A percentile compares a stretch with the other conserved stretches of the same genome.
Evolutionary conservation across 2,797 vertebrate species (phyloP).

Genomic region (Myotis myotis): DNA sequence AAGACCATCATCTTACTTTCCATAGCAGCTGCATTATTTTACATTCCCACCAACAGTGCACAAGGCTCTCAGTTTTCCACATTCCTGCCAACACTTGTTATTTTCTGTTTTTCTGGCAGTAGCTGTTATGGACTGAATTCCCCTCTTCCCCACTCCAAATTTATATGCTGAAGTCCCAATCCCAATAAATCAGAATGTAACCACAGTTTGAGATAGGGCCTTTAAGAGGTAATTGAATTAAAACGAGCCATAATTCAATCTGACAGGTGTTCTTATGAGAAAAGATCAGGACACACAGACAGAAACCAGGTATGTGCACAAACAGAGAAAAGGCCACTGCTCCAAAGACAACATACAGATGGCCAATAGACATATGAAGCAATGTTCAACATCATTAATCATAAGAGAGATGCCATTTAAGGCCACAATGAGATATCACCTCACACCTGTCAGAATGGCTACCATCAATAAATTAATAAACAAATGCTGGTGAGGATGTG

Average conservation of each 20-base stretch:
- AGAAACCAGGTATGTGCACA: background rate
- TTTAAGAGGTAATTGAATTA: background rate
- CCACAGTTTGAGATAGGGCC: background rate
- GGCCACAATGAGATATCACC: too few species aligned
- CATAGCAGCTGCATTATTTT: background rate
- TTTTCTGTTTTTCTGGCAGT: background rate
- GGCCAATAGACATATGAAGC: too few species aligned
- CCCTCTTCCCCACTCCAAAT: background rate
- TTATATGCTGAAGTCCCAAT: background rate
- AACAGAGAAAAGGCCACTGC: background rate
- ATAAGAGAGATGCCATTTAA: too few species aligned
- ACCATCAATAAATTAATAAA: too few species aligned
- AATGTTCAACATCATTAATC: too few species aligned
- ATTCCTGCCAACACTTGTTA: background rate
- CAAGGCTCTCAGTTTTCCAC: background rate
- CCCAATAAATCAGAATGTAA: background rate
- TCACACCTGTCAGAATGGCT: too few species aligned
- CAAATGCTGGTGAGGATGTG: too few species aligned
- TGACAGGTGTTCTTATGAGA: background rate
- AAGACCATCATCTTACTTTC: background rate
- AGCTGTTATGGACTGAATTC: background rate
- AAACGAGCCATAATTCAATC: slow-evolving; percentile 26
- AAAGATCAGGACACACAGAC: background rate
- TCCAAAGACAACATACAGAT: background rate
- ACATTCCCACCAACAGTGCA: background rate